phyloP scores from a whole-genome alignment of 2,797 vertebrate species.

The Crax fasciolata region DNA sequence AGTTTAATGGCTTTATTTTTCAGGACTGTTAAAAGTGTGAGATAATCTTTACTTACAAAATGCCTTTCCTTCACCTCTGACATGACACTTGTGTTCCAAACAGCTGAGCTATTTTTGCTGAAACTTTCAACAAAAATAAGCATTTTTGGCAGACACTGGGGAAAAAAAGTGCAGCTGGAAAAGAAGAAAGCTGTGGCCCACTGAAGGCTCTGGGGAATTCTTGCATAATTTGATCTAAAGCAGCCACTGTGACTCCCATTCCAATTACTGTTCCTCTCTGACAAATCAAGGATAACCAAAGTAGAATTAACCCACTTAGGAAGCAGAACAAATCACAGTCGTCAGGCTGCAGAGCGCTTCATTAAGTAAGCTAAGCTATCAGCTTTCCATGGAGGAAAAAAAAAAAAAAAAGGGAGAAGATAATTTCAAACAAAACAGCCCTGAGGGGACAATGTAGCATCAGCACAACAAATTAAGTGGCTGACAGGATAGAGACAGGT shows the following conservation, averaged over 20 bases:
- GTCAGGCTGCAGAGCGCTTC: neutral
- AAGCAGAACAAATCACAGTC: conserved; percentile 29
- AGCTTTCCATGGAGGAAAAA: neutral
- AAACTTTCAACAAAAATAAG: neutral
- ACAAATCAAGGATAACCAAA: neutral
- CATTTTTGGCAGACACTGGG: neutral
- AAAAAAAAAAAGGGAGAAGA: neutral
- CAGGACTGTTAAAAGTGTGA: neutral
- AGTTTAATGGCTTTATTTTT: neutral
- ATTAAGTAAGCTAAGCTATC: conserved; percentile 26
- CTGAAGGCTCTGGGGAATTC: neutral
- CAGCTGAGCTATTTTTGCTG: neutral
- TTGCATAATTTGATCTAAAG: conserved; percentile 26
- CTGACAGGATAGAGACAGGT: neutral
- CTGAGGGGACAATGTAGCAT: neutral
- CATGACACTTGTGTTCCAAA: neutral
- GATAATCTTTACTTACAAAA: neutral
- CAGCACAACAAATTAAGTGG: neutral
- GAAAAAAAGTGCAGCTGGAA: neutral
- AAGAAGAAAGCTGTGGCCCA: neutral
- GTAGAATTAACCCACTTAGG: conserved; percentile 22
- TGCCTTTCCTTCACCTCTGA: neutral
- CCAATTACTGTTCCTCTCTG: conserved; percentile 15
- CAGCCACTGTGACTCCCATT: neutral
- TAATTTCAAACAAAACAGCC: neutral